Evolutionary conservation across 2,113 vertebrate genomes (phyloP), one percentile per base, ranked within the genome.

Genomic region (Apaloderma vittatum): DNA sequence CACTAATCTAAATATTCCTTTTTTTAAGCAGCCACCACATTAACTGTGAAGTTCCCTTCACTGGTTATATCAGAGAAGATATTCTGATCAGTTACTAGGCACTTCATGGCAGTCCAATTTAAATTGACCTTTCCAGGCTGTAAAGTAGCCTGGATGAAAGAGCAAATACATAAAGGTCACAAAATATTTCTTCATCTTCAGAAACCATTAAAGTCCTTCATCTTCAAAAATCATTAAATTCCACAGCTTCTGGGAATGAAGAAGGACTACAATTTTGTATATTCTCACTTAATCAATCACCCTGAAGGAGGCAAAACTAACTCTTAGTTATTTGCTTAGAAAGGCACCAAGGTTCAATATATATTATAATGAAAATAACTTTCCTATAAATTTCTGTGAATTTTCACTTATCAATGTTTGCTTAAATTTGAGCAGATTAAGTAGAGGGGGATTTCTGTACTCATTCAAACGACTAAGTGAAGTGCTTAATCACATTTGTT

Each of bases 181-280:
- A 16, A 94, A 88, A 61, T 78, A 95, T 49, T 94, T 94, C 94
- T 93, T 96, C 75, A 97, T 95, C 80, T 95, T 89, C 86, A 84
- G 34, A 75, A 96, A 27, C n/a, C 72, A 86, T 88, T 94, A 55
- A 86, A 88, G 76, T 86, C 40, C 36, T 40, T 40, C 40, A 40
- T 40, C 80, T 95, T 89, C 86, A 84, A 32, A 75, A 96, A 27
- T 30, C 72, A 86, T 88, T 94, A 55, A 88, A 88, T 80, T 86
- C 40, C 36, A 88, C 68, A 65, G 61, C 68, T 92, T 45, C 23
- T 49, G 36, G 57, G 62, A 86, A 85, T 29, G 29, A 66, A 76
- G 80, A 78, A 86, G 63, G 40, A 43, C 37, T 77, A 43, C 40
- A 78, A 81, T 89, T 92, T 83, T 91, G 8, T 40, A 46, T 59